phyloP scores from a whole-genome alignment of 2,113 vertebrate species.

The Asarcornis scutulata region DNA sequence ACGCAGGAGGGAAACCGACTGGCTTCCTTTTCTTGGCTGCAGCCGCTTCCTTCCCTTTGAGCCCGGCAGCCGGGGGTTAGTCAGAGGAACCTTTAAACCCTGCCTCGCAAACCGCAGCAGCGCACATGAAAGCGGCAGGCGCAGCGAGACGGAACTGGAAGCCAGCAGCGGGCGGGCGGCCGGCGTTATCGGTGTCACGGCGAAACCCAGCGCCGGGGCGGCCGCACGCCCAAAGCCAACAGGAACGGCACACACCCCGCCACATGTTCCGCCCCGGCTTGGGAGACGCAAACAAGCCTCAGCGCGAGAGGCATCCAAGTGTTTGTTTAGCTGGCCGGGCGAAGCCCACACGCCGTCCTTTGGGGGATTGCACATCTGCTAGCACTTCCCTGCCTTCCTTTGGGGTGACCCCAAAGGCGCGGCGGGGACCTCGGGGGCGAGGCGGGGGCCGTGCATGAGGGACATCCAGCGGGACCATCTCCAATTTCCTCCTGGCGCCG shows the following conservation, averaged over 20 bases:
- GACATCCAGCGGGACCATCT: not conserved
- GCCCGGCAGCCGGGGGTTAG: not conserved
- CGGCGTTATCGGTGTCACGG: not conserved
- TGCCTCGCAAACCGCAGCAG: not conserved
- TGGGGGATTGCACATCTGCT: not conserved
- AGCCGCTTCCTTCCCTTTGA: constrained; percentile 38
- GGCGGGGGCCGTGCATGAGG: not conserved
- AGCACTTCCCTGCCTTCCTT: not conserved
- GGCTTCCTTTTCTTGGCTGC: constrained; percentile 29
- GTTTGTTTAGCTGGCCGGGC: not conserved
- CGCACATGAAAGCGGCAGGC: not conserved
- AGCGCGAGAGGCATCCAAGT: not conserved
- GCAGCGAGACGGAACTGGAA: not conserved
- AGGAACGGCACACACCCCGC: constrained; percentile 15
- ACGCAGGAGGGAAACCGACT: constrained; percentile 13
- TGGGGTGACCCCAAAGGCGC: rapidly evolving
- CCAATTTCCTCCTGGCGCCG: not conserved
- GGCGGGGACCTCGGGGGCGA: not conserved
- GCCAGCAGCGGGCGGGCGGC: not conserved
- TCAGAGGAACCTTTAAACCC: not conserved
- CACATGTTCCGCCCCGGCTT: not conserved
- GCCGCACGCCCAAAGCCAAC: not conserved
- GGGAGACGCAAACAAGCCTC: not conserved
- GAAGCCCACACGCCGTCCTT: not conserved
- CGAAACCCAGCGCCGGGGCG: not conserved